Conservation (phyloP, 2,797 vertebrate species). For the Enteromius thamalakanensis region DNA sequence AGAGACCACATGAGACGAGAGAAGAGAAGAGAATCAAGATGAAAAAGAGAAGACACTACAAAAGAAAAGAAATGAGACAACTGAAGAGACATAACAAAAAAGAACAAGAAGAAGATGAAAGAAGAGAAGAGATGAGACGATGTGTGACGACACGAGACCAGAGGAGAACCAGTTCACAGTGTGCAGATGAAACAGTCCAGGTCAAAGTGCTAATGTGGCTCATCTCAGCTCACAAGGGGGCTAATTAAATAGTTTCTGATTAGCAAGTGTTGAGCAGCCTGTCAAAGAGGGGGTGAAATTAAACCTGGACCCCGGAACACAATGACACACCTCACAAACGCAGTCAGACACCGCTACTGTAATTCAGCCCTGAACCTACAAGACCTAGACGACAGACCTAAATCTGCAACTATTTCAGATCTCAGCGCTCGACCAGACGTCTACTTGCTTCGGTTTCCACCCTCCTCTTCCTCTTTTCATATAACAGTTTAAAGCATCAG, state of each 20-base stretch:
- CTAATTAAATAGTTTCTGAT: slow-evolving; percentile 68
- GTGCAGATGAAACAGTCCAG: slow-evolving; percentile 49
- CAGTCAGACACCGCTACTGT: slow-evolving; percentile 46
- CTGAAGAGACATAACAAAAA: background rate
- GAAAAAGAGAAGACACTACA: background rate
- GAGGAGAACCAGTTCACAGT: background rate
- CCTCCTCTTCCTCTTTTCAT: background rate
- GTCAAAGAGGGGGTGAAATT: slow-evolving; percentile 61
- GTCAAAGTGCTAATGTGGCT: slow-evolving; percentile 58
- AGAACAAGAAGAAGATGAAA: background rate
- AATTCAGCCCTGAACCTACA: slow-evolving; percentile 53
- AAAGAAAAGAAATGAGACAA: background rate
- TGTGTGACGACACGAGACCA: background rate
- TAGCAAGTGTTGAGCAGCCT: slow-evolving; percentile 59
- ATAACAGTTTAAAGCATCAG: slow-evolving; percentile 29
- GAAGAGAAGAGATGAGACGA: background rate
- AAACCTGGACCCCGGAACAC: slow-evolving; percentile 52
- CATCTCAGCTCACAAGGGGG: slow-evolving; percentile 60
- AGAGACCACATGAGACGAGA: too few species aligned
- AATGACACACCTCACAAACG: slow-evolving; percentile 51
- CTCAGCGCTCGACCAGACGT: background rate
- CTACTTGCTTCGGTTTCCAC: background rate
- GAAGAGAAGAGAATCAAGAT: background rate
- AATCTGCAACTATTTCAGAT: slow-evolving; percentile 16
- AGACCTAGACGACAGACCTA: slow-evolving; percentile 9